Evolutionary conservation across 2,797 vertebrate species (phyloP).

Genomic region (Chaetophractus vellerosus): DNA sequence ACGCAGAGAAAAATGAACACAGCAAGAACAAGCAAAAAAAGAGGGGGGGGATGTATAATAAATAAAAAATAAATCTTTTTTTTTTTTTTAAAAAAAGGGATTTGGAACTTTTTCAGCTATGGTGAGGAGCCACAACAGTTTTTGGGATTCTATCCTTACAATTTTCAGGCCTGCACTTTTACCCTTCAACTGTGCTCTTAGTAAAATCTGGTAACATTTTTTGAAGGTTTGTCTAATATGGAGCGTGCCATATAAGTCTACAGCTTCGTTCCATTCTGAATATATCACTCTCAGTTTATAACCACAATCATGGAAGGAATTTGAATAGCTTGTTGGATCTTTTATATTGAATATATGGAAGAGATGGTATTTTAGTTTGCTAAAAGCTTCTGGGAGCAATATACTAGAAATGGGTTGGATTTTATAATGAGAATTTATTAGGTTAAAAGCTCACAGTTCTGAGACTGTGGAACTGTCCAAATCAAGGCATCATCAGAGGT

Average conservation of each 20-base stretch:
- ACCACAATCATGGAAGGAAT: constrained; percentile 71
- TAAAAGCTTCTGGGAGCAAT: no score
- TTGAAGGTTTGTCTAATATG: constrained; percentile 45
- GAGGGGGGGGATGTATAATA: no score
- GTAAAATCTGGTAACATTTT: constrained; percentile 42
- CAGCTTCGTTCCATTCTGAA: constrained; percentile 74
- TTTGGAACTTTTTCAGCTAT: constrained; percentile 18
- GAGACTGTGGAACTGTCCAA: no score
- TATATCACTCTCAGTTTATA: constrained; percentile 71
- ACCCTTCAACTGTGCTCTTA: constrained; percentile 18
- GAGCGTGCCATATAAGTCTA: background rate
- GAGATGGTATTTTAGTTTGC: background rate
- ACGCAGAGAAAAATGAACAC: no score
- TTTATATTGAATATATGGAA: constrained; percentile 71
- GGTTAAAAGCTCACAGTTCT: no score
- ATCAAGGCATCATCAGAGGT: no score
- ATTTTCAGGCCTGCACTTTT: constrained; percentile 12
- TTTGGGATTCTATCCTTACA: background rate
- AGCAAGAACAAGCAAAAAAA: no score
- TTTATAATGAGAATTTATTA: no score
- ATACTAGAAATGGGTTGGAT: no score
- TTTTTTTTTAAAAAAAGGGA: no score
- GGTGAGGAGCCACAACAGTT: background rate
- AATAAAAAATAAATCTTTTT: no score
- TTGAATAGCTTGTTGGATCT: constrained; percentile 59